phyloP scores from a whole-genome alignment of 2,113 vertebrate species.

The Brachionichthys hirsutus region DNA sequence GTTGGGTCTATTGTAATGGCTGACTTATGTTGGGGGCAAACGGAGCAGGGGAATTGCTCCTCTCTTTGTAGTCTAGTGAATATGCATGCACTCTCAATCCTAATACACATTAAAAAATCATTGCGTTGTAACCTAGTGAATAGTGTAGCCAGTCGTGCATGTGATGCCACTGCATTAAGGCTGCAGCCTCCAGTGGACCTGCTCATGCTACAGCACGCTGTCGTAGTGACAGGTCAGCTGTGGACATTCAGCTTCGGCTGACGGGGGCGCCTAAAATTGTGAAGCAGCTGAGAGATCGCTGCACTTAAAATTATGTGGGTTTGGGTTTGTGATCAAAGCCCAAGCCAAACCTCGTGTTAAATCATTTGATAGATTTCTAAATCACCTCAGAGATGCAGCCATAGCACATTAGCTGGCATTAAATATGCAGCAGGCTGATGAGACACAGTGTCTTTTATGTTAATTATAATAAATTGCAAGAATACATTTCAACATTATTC shows the following conservation, averaged over 20 bases:
- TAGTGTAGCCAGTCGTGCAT: conserved; percentile 15
- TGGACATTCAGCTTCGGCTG: not conserved
- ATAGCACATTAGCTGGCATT: no score
- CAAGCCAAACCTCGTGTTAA: no score
- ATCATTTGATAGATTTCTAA: no score
- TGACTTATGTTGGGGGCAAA: conserved; percentile 39
- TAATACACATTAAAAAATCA: conserved; percentile 20
- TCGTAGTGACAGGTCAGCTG: not conserved
- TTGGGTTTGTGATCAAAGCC: no score
- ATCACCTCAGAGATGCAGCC: no score
- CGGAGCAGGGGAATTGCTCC: conserved; percentile 28
- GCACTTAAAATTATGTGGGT: no score
- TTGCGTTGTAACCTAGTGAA: conserved; percentile 17
- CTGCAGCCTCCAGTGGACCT: conserved; percentile 16
- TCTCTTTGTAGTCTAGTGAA: conserved; percentile 13
- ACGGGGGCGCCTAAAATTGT: no score
- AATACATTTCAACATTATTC: no score
- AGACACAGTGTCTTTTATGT: no score
- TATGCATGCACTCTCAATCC: not conserved
- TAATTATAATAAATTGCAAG: no score
- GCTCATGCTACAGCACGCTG: not conserved
- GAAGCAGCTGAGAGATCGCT: no score
- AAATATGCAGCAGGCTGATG: no score
- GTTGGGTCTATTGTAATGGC: conserved; percentile 37
- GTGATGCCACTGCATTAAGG: conserved; percentile 40